Evolutionary conservation across 2,113 vertebrate species (phyloP), one percentile per base, ranked within the genome.

Genomic region (Cranoglanis bouderius): DNA sequence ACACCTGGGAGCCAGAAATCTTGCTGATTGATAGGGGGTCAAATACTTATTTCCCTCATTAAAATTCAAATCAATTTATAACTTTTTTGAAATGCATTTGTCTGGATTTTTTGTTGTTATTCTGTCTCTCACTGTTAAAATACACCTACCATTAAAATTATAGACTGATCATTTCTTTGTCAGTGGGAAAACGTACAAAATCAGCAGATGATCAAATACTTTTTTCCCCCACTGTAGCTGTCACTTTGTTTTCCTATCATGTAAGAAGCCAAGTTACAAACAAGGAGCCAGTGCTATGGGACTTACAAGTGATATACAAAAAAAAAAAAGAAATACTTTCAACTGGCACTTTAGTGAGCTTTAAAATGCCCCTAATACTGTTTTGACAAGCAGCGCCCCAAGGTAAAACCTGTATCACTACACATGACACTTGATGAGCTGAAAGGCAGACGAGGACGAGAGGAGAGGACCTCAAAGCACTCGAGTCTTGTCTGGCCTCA

Each of bases 271-370:
- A 72, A 18, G 63, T 72, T 67, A 77, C 29, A 43, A 75, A 77
- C 19, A 43, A 77, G 10, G 21, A 84, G 4, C 40, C 67, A 59
- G 65, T 57, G 26, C 35, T 55, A 74, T 32, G 35, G 38, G 67
- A 51, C 38, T n/a, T 61, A 49, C 38, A 84, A 75, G 18, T 32
- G 53, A 83, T 12, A 49, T 3, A 18, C n/a, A 3, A 88, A 88
- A 53, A 72, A 32, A 29, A 35, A 29, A 82, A 43, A 19, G 18
- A 16, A 72, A 72, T 21, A 32, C 82, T 49, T 85, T 81, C 8
- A 86, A 90, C 88, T 35, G 65, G 13, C 26, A 7, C 46, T 85
- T 89, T 89, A 87, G 24, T 86, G 82, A 87, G 90, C 84, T 84
- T 90, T 85, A 84, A 92, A 78, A 55, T 63, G 7, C 57, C 13